Evolutionary conservation across 2,113 vertebrate species (phyloP), one percentile per base, ranked within the genome.

Genomic region (Polyodon spathula): DNA sequence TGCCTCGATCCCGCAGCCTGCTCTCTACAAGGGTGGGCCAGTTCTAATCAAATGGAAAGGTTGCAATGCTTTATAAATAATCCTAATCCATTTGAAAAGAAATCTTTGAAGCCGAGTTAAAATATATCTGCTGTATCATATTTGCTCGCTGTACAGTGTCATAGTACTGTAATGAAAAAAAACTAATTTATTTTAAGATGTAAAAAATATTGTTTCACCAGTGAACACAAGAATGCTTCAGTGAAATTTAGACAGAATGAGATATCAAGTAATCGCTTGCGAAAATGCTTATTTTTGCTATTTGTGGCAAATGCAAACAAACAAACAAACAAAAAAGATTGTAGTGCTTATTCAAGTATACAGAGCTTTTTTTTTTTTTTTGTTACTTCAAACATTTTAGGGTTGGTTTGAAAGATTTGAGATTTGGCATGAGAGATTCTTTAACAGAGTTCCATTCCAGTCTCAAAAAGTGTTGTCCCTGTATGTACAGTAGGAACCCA

Each of bases 21-120:
- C 86, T 94, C 69, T 83, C 91, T 62, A 81, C 88, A 73, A 84
- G 88, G 83, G 90, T 88, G 74, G 88, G 88, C 72, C 92, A 93
- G 75, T 88, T 91, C 78, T 97, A 92, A 91, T 74, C 68, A 72
- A 8, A 71, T 70, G 61, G 46, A 57, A 78, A 80, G 74, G 52
- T 66, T 62, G 1, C 70, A 67, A 58, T 62, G 61, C 60, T 64
- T 69, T 77, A 73, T 79, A 75, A 69, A 78, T 78, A 77, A 74
- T 60, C 62, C 69, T 73, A 72, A 69, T 78, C 68, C 40, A 60
- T 74, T 78, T 61, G 72, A 79, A 73, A 76, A 66, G 64, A 66
- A 58, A 56, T 37, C 52, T 59, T 40, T 15, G 8, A 46, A 43
- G 15, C 37, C 42, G 15, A 37, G 38, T 69, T 66, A 73, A 62